Conservation (phyloP, 2,113 vertebrate genomes). For the Phaethon lepturus region DNA sequence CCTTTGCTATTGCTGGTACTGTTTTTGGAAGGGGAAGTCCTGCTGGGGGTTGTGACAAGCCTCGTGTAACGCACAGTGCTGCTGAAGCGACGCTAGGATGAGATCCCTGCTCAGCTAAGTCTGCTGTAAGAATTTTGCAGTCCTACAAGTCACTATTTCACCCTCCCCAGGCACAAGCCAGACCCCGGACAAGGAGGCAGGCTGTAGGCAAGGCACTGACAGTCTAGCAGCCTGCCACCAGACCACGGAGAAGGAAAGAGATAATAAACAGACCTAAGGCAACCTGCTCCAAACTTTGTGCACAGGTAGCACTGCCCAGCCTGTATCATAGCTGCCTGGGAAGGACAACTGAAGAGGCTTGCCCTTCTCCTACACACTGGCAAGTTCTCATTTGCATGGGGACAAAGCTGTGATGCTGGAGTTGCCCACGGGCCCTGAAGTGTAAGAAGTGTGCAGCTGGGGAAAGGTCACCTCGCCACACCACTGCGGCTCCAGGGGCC, state of each 20-base stretch:
- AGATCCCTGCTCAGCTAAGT: neutral
- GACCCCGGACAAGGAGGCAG: neutral
- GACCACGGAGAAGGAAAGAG: neutral
- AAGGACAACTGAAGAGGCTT: neutral
- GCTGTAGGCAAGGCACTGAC: neutral
- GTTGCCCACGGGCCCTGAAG: neutral
- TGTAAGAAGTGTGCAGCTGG: neutral
- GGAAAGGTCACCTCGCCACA: neutral
- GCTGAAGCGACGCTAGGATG: neutral
- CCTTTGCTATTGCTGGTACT: neutral
- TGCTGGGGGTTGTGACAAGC: neutral
- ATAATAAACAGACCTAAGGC: neutral
- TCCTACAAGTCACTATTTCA: neutral
- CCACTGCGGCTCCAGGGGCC: accelerated
- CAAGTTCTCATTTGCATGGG: neutral
- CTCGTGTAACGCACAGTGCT: accelerated
- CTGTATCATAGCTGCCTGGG: neutral
- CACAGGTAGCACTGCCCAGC: neutral
- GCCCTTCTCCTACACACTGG: neutral
- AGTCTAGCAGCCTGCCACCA: neutral
- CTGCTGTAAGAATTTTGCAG: accelerated
- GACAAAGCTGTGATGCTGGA: neutral
- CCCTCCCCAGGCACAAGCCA: neutral
- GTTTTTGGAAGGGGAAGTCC: neutral
- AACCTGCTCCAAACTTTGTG: neutral